Base-by-base conservation (phyloP, 2,797 vertebrate species). In the Melanogrammus aeglefinus region DNA sequence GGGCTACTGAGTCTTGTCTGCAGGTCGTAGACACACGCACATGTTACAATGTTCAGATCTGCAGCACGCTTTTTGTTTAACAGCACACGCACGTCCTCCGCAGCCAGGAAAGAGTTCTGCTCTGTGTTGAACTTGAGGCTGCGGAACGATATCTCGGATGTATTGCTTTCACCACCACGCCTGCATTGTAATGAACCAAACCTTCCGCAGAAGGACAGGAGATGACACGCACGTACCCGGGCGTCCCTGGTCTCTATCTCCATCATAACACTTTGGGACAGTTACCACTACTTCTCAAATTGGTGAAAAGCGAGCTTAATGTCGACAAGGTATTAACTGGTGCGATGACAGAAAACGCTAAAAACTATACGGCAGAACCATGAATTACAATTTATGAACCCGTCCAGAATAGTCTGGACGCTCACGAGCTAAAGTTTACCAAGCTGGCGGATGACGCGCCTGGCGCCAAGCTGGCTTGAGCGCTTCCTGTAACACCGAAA, bases 181-280 rank as follows among this genome's bases (percentile, higher is more conserved):
- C 89, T 91, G 80, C 94, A 83, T 29, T 87, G 85, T 88, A 98
- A 97, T n/a, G 83, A 41, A 13, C 97, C 88, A 21, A 98, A 80
- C 80, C 95, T 95, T 0, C 97, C 97, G 74, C 91, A 90, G 73
- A 93, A 89, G 80, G 95, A 87, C 18, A 97, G 75, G 21, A 85
- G 76, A 36, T 86, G 77, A 21, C 38, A n/a, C 16, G 72, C 72
- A 39, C 5, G 24, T 72, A 5, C 44, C 41, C 41, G 1, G 21
- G 78, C 86, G 29, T 76, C 75, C 0, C 21, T 27, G 47, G 27
- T 39, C 3, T 76, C 74, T 1, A 5, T 33, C 75, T 90, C 88
- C 90, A 89, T 92, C 57, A 29, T 75, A n/a, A 1, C 1, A 6
- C 1, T 35, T 8, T 33, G n/a, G 71, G 63, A 6, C 2, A 44